Conservation (phyloP, 2,797 vertebrate species). For the Manis javanica region DNA sequence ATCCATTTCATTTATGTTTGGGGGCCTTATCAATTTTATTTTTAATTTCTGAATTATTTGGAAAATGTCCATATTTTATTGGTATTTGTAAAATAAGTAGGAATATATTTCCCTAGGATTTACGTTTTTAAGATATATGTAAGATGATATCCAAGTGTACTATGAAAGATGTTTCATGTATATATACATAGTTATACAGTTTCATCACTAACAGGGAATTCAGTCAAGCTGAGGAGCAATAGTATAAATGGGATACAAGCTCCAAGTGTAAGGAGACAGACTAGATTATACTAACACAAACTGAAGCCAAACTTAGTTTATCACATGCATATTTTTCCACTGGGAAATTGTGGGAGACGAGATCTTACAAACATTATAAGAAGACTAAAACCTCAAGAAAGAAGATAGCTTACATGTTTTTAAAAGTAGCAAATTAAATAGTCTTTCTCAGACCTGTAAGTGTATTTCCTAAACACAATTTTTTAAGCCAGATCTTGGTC, state of each 20-base stretch:
- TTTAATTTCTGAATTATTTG: neutral
- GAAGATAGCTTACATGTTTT: neutral
- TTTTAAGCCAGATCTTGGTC: neutral
- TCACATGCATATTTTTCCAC: neutral
- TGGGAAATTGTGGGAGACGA: neutral
- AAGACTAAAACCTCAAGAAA: constrained; percentile 7
- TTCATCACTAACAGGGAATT: constrained; percentile 30
- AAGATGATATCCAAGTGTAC: neutral
- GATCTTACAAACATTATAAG: constrained; percentile 26
- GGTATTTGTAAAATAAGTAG: constrained; percentile 9
- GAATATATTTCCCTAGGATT: constrained; percentile 2
- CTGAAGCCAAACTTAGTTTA: constrained; percentile 21
- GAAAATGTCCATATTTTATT: neutral
- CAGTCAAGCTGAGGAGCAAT: neutral
- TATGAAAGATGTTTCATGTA: neutral
- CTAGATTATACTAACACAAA: neutral
- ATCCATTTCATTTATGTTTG: neutral
- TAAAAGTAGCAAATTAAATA: neutral
- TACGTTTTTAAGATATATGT: constrained; percentile 25
- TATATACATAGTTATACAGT: neutral
- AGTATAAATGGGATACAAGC: constrained; percentile 17
- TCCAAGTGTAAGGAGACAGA: neutral
- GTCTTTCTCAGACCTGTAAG: neutral
- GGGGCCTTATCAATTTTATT: neutral
- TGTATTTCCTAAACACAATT: neutral